phyloP scores from a whole-genome alignment of 2,797 vertebrate genomes.

The Erpetoichthys calabaricus region DNA sequence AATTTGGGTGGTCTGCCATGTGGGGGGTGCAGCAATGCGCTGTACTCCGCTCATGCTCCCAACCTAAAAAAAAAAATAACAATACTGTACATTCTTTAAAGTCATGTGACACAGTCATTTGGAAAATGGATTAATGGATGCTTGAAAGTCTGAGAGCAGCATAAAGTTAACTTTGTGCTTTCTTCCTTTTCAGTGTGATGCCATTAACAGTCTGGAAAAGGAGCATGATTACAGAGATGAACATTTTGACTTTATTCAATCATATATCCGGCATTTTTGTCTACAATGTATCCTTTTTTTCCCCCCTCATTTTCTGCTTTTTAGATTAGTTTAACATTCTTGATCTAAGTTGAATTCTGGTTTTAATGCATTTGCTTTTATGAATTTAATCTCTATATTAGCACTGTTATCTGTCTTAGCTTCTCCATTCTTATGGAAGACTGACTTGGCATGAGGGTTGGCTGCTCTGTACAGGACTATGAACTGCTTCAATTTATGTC shows the following conservation, averaged over 20 bases:
- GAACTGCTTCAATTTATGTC: no score
- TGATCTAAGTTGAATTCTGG: no score
- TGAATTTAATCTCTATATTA: background rate
- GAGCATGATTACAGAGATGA: conserved; percentile 97
- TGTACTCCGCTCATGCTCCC: no score
- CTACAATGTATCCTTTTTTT: conserved; percentile 88
- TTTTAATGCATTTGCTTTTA: background rate
- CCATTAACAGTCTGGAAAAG: conserved; percentile 89
- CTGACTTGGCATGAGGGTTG: no score
- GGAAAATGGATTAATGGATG: no score
- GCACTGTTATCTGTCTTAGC: background rate
- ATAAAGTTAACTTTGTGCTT: conserved; percentile 6
- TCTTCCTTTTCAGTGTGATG: conserved; percentile 70
- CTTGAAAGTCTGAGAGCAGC: no score
- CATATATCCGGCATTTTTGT: conserved; percentile 87
- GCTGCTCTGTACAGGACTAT: no score
- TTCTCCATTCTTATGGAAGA: background rate
- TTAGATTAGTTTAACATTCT: background rate
- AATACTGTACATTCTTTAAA: no score
- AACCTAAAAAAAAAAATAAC: no score
- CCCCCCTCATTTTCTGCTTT: background rate
- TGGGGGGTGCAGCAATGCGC: no score
- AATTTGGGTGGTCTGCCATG: no score
- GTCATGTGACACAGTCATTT: no score
- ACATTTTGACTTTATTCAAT: conserved; percentile 97